These are phyloP conservation scores for Malacoctenus gilli DNA, from an alignment of 2,797 vertebrate species.

Conservation along the genomic window DNA sequence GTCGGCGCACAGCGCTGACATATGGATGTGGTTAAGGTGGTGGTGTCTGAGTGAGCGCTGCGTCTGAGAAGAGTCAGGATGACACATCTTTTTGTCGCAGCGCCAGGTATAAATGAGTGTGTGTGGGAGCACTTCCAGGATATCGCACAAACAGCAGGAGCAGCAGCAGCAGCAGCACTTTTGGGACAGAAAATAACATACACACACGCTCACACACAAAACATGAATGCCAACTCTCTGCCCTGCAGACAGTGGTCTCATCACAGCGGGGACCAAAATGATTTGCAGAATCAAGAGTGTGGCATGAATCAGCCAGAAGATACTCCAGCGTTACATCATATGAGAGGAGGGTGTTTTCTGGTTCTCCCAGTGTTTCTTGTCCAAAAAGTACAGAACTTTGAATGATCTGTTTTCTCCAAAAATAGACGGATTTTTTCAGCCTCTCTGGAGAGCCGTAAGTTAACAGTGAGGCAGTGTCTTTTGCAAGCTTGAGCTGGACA, in stretches of 20 bases:
- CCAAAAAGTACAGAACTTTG: slow-evolving; percentile 4
- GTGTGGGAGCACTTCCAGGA: slow-evolving; percentile 33
- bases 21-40: slow-evolving; percentile 60
- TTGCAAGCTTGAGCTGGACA: slow-evolving; percentile 36
- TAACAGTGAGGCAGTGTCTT: slow-evolving; percentile 40
- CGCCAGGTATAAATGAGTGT: slow-evolving; percentile 52
- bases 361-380: not conserved
- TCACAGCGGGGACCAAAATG: slow-evolving; percentile 22
- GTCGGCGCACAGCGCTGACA: slow-evolving; percentile 29
- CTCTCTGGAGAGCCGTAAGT: slow-evolving; percentile 21
- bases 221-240: not conserved
- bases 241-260: slow-evolving; percentile 23
- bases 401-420: slow-evolving; percentile 17
- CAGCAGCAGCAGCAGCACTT: slow-evolving; percentile 19
- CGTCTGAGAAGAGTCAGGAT: slow-evolving; percentile 62
- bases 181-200: not conserved
- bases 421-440: slow-evolving; percentile 13
- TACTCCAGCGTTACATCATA: slow-evolving; percentile 5
- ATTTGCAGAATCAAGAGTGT: slow-evolving; percentile 20
- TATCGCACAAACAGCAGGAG: slow-evolving; percentile 20
- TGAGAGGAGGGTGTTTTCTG: slow-evolving; percentile 6
- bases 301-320: slow-evolving; percentile 7
- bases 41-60: slow-evolving; percentile 36
- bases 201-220: slow-evolving; percentile 7
- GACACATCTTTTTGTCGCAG: slow-evolving; percentile 68